Percentiles rank a stretch among this genome's conserved stretches.
Conservation (phyloP, 2,113 vertebrate genomes). For the Brienomyrus brachyistius region DNA sequence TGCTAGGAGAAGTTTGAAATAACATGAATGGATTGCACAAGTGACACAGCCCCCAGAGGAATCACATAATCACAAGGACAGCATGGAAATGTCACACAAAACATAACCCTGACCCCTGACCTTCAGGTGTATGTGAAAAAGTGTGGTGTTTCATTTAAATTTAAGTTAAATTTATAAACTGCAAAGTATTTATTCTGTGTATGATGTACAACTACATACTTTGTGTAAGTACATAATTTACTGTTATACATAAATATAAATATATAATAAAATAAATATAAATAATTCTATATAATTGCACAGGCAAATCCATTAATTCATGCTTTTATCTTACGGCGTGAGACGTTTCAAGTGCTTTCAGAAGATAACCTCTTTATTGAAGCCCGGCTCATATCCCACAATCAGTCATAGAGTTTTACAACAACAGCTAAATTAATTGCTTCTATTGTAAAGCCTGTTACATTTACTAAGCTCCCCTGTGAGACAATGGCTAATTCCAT, state of each 20-base stretch:
- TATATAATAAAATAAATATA: neutral
- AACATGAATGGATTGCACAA: neutral
- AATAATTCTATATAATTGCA: neutral
- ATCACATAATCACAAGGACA: neutral
- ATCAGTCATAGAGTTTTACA: constrained; percentile 18
- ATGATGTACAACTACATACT: neutral
- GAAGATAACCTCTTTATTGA: constrained; percentile 20
- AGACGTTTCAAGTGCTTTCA: constrained; percentile 17
- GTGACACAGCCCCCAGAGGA: neutral
- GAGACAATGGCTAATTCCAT: constrained; percentile 3
- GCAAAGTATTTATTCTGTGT: neutral
- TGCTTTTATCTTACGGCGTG: constrained; percentile 5
- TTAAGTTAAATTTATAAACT: neutral
- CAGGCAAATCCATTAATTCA: neutral
- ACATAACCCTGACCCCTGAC: neutral
- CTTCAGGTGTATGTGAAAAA: neutral
- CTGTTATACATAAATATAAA: neutral
- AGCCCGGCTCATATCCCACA: neutral
- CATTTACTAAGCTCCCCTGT: constrained; percentile 27
- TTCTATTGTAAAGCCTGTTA: constrained; percentile 23
- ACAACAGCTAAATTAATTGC: constrained; percentile 31
- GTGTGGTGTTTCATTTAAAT: neutral
- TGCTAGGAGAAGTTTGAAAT: neutral
- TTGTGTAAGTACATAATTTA: neutral
- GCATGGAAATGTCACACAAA: neutral